Conservation (phyloP, 2,797 vertebrate genomes). For the Lophotriccus pileatus region DNA sequence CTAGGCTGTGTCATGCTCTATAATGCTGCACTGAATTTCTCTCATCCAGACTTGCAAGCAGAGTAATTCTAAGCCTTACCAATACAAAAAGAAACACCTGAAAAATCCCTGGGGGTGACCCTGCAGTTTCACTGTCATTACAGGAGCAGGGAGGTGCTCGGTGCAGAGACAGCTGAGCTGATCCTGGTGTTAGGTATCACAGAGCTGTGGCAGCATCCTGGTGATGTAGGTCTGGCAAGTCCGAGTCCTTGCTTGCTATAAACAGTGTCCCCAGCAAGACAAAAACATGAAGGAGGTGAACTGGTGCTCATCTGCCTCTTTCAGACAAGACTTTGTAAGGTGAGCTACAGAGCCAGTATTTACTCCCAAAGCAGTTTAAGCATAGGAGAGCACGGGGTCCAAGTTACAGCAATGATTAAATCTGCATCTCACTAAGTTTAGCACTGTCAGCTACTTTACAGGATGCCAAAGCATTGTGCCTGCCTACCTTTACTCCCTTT, state of each 20-base stretch:
- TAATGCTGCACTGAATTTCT: background rate
- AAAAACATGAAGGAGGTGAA: background rate
- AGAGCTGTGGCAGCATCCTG: background rate
- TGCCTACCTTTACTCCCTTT: background rate
- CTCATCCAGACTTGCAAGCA: background rate
- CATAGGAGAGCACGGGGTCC: background rate
- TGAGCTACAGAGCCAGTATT: background rate
- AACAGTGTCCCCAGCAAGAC: background rate
- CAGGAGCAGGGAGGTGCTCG: background rate
- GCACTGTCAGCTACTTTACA: background rate
- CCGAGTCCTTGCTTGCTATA: accelerated
- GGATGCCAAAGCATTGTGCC: background rate
- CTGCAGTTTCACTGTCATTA: background rate
- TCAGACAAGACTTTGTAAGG: background rate
- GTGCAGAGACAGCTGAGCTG: background rate
- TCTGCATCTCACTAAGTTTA: background rate
- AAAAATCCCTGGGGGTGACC: background rate
- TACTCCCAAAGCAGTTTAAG: background rate
- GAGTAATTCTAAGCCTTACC: background rate
- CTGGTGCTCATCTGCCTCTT: background rate
- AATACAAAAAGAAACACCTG: background rate
- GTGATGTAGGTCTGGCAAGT: accelerated
- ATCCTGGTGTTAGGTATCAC: accelerated
- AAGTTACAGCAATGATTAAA: background rate
- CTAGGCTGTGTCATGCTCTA: background rate